A percentile compares a stretch with the other conserved stretches of the same genome.
Evolutionary conservation across 2,888 invertebrate genomes (phyloP).

Genomic region (Geophilus truncorum): DNA sequence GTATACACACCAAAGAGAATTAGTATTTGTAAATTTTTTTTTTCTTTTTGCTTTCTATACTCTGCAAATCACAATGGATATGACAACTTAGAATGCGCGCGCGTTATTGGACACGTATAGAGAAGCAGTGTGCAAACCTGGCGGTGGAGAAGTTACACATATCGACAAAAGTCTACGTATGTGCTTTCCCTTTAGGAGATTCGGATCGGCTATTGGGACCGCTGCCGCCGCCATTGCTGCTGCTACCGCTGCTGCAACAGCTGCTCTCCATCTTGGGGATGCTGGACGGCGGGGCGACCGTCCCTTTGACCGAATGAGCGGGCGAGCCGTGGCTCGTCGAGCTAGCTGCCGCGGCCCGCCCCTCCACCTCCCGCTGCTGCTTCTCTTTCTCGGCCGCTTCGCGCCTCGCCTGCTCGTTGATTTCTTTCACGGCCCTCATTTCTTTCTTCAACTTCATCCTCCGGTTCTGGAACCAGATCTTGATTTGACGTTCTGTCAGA

Average conservation of each 20-base stretch:
- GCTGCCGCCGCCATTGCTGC: slow-evolving; percentile 32
- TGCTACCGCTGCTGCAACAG: slow-evolving; percentile 28
- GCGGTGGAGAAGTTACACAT: slow-evolving; percentile 5
- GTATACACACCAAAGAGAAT: slow-evolving; percentile 33
- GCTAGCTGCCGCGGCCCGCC: slow-evolving; percentile 47
- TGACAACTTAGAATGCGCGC: slow-evolving; percentile 29
- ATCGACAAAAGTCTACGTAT: slow-evolving; percentile 28
- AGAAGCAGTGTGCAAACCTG: slow-evolving; percentile 34
- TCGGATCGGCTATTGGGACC: slow-evolving; percentile 34
- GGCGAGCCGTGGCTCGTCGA: slow-evolving; percentile 55
- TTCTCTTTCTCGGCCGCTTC: slow-evolving; percentile 66
- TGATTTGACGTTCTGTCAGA: slow-evolving; percentile 92
- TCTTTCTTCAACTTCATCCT: slow-evolving; percentile 97
- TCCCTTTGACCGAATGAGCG: slow-evolving; percentile 56
- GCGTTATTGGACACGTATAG: slow-evolving; percentile 25
- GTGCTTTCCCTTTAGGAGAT: slow-evolving; percentile 30
- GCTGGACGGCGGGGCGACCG: slow-evolving; percentile 8
- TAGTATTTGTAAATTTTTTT: slow-evolving; percentile 25
- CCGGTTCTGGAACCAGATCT: slow-evolving; percentile 86
- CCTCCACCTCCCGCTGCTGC: slow-evolving; percentile 72
- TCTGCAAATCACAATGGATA: slow-evolving; percentile 34
- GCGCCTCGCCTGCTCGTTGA: slow-evolving; percentile 74
- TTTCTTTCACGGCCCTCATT: slow-evolving; percentile 86
- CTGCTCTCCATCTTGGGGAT: slow-evolving; percentile 20
- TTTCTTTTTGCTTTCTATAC: slow-evolving; percentile 28